These are phyloP conservation scores for Microplitis demolitor DNA, from an alignment of 1,140 invertebrate species.

Conservation along the genomic window DNA sequence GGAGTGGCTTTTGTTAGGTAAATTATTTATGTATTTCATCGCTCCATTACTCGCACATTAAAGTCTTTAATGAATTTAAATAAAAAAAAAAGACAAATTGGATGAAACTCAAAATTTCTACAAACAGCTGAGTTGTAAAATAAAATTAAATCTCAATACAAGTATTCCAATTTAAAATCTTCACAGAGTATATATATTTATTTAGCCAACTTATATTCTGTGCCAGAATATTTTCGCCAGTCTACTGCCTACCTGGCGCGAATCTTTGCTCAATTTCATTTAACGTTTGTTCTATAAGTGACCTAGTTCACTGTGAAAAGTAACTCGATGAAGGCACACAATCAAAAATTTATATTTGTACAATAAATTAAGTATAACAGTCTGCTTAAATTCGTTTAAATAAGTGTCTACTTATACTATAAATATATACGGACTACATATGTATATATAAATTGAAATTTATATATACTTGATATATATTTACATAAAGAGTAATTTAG, in stretches of 20 bases:
- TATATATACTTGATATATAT: background rate
- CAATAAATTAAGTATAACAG: no score
- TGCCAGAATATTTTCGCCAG: slow-evolving; percentile 50
- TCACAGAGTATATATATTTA: slow-evolving; percentile 30
- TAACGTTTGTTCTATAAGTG: slow-evolving; percentile 35
- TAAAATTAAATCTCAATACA: slow-evolving; percentile 18
- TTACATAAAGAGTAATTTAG: background rate
- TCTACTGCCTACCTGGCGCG: slow-evolving; percentile 26
- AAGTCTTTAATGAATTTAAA: background rate
- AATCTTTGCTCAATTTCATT: slow-evolving; percentile 43
- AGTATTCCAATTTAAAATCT: background rate
- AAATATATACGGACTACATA: slow-evolving; percentile 25
- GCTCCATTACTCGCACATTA: background rate
- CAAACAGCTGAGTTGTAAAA: background rate
- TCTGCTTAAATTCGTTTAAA: no score
- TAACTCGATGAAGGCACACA: slow-evolving; percentile 2
- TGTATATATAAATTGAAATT: background rate
- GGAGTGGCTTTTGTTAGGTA: slow-evolving; percentile 93
- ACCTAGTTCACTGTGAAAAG: slow-evolving; percentile 26
- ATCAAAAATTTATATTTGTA: background rate
- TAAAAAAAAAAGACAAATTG: background rate
- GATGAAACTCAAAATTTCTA: slow-evolving; percentile 6
- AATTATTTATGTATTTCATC: slow-evolving; percentile 36
- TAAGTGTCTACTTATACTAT: background rate
- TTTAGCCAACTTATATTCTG: slow-evolving; percentile 32